Percentiles rank a stretch among this genome's conserved stretches.
phyloP scores from a whole-genome alignment of 2,113 vertebrate genomes.

The Micronycteris hirsuta region DNA sequence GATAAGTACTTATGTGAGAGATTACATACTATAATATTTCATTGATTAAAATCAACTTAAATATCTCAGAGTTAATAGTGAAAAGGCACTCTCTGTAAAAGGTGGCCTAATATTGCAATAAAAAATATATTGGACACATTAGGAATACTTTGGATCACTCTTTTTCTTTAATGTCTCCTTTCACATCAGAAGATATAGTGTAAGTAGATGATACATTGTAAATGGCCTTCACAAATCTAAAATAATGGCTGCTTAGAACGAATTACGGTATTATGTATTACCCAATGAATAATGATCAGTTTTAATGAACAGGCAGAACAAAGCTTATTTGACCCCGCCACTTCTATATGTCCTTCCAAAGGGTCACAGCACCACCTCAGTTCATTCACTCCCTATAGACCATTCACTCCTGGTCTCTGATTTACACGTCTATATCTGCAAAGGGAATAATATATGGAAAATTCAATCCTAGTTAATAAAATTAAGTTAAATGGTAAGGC shows the following conservation, averaged over 20 bases:
- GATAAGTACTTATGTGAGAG: neutral
- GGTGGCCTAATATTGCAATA: neutral
- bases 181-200: conserved; percentile 42
- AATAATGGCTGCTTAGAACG: conserved; percentile 18
- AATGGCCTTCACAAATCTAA: conserved; percentile 61
- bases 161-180: conserved; percentile 47
- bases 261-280: conserved; percentile 13
- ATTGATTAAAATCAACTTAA: conserved; percentile 35
- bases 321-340: conserved; percentile 1
- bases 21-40: neutral
- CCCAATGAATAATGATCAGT: conserved; percentile 40
- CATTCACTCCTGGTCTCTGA: conserved; percentile 23
- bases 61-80: conserved; percentile 1
- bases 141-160: conserved; percentile 4
- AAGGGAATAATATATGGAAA: neutral
- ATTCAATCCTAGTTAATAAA: conserved; percentile 20
- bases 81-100: neutral
- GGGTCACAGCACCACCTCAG: neutral
- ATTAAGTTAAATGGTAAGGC: conserved; percentile 24
- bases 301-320: conserved; percentile 34
- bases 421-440: neutral
- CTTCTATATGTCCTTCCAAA: conserved; percentile 22
- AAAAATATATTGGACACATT: conserved; percentile 26
- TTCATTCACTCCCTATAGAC: neutral
- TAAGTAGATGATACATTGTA: conserved; percentile 37